phyloP scores from a whole-genome alignment of 2,113 vertebrate species.

The Macrotis lagotis region DNA sequence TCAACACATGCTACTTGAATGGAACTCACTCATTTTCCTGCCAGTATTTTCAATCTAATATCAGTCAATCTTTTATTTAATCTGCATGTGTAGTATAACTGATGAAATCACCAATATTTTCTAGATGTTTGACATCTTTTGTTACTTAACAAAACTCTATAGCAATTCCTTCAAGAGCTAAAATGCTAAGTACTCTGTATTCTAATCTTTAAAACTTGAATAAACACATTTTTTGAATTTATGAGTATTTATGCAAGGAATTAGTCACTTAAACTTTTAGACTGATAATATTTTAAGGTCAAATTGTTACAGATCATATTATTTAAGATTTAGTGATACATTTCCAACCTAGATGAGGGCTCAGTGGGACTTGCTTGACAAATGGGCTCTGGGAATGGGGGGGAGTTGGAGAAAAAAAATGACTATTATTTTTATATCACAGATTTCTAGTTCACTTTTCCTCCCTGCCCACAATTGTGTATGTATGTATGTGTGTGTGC shows the following conservation, averaged over 20 bases:
- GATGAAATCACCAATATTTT: background rate
- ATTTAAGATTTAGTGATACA: no score
- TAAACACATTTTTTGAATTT: background rate
- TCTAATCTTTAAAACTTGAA: background rate
- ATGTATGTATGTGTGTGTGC: no score
- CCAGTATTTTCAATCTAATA: slow-evolving; percentile 64
- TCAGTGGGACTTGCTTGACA: no score
- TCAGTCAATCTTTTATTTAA: slow-evolving; percentile 61
- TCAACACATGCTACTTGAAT: background rate
- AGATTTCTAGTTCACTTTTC: no score
- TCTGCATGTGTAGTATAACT: background rate
- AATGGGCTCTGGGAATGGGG: no score
- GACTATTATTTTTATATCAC: no score
- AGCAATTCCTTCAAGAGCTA: background rate
- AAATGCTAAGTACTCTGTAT: background rate
- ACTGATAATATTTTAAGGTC: no score
- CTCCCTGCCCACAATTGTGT: no score
- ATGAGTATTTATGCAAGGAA: background rate
- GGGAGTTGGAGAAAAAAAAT: no score
- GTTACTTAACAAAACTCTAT: background rate
- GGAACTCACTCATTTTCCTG: slow-evolving; percentile 65
- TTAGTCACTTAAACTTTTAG: background rate
- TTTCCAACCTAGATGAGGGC: no score
- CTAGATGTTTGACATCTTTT: background rate
- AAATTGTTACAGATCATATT: no score